These are phyloP conservation scores for Bufotes viridis DNA, from an alignment of 2,797 vertebrate species.

Conservation along the genomic window DNA sequence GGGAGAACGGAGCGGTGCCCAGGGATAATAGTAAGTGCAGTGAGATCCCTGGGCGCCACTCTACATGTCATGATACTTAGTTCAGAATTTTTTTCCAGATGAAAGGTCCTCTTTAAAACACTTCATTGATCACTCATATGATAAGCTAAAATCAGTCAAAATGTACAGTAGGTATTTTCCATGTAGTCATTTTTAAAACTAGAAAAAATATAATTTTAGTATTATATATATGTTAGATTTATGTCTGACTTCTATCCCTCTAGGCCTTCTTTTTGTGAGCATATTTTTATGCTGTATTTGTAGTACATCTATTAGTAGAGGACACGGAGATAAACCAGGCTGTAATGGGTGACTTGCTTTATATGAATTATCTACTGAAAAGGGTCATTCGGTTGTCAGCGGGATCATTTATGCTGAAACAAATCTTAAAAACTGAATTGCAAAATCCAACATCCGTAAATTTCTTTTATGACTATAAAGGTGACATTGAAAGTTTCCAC, in stretches of 20 bases:
- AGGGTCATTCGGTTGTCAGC: slow-evolving; percentile 43
- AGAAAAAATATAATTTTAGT: too few relatives aligned
- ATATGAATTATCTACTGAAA: neutral
- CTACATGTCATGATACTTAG: too few relatives aligned
- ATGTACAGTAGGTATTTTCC: too few relatives aligned
- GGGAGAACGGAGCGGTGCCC: too few relatives aligned
- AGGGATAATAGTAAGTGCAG: too few relatives aligned
- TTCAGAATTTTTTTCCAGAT: too few relatives aligned
- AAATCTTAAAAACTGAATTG: slow-evolving; percentile 30
- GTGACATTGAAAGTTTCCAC: slow-evolving; percentile 13
- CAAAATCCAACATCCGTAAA: slow-evolving; percentile 16
- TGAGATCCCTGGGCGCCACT: too few relatives aligned
- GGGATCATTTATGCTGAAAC: slow-evolving; percentile 20
- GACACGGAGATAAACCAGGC: neutral
- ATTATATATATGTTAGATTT: neutral
- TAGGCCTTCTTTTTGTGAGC: too few relatives aligned
- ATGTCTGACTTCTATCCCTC: neutral
- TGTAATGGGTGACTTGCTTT: slow-evolving; percentile 22
- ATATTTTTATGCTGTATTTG: slow-evolving; percentile 4
- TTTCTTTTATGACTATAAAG: slow-evolving; percentile 19
- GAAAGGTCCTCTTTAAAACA: too few relatives aligned
- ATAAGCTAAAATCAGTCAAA: too few relatives aligned
- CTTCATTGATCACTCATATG: too few relatives aligned
- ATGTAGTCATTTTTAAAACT: too few relatives aligned
- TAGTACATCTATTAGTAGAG: slow-evolving; percentile 14